phyloP scores from a whole-genome alignment of 2,888 invertebrate species.

The Sipha maydis region DNA sequence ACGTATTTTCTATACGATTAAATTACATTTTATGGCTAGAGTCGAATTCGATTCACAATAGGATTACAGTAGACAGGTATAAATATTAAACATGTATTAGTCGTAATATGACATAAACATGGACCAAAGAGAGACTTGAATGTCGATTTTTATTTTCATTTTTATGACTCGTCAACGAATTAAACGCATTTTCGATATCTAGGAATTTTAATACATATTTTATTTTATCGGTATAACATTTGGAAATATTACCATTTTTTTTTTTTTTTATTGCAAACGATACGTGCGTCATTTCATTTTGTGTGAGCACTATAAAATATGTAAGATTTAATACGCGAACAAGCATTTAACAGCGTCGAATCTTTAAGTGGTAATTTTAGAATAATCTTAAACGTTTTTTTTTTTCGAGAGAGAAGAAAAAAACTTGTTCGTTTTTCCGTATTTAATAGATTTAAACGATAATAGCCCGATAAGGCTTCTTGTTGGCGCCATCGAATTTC shows the following conservation, averaged over 20 bases:
- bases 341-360: background rate
- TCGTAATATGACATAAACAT: too few relatives aligned
- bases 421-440: background rate
- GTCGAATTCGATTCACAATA: background rate
- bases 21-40: background rate
- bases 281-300: background rate
- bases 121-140: background rate
- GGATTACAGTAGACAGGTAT: background rate
- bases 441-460: background rate
- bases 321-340: background rate
- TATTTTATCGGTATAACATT: background rate
- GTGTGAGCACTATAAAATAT: background rate
- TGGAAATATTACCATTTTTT: conserved; percentile 8
- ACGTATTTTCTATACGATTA: background rate
- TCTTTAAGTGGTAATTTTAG: conserved; percentile 18
- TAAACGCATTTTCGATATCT: background rate
- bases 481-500: conserved; percentile 24
- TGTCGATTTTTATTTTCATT: background rate
- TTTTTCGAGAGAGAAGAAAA: too few relatives aligned
- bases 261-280: background rate
- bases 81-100: background rate
- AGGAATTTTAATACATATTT: background rate
- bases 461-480: background rate
- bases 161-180: conserved; percentile 3
- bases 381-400: conserved; percentile 11